phyloP scores from a whole-genome alignment of 2,888 invertebrate genomes.

The Listrodromus nycthemerus region DNA sequence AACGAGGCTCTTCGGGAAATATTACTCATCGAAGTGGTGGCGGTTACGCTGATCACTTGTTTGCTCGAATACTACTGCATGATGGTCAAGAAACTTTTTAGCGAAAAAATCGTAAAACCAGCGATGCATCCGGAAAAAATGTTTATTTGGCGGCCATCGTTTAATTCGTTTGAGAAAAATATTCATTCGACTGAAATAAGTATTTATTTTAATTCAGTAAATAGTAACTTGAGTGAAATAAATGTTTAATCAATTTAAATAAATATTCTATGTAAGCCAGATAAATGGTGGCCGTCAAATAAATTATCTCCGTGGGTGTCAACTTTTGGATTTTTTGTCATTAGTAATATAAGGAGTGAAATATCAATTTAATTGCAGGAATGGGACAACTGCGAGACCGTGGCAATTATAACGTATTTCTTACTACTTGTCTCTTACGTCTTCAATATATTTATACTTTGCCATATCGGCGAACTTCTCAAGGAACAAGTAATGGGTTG shows the following conservation, averaged over 20 bases:
- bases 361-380: constrained; percentile 48
- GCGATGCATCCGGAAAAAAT: too few relatives aligned
- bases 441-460: constrained; percentile 68
- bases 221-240: too few relatives aligned
- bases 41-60: constrained; percentile 78
- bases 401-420: constrained; percentile 55
- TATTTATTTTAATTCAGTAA: too few relatives aligned
- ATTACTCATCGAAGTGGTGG: constrained; percentile 77
- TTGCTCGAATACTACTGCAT: constrained; percentile 78
- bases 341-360: neutral
- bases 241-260: too few relatives aligned
- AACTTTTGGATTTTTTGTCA: neutral
- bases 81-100: constrained; percentile 70
- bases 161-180: too few relatives aligned
- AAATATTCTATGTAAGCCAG: too few relatives aligned
- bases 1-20: constrained; percentile 76
- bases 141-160: too few relatives aligned
- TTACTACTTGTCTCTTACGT: constrained; percentile 57
- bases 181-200: too few relatives aligned
- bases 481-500: constrained; percentile 54
- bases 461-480: constrained; percentile 66
- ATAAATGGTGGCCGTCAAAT: too few relatives aligned
- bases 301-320: too few relatives aligned
- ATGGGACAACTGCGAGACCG: constrained; percentile 52
- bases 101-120: too few relatives aligned